phyloP scores from a whole-genome alignment of 2,888 invertebrate species.

The Drosophila anomelani region DNA sequence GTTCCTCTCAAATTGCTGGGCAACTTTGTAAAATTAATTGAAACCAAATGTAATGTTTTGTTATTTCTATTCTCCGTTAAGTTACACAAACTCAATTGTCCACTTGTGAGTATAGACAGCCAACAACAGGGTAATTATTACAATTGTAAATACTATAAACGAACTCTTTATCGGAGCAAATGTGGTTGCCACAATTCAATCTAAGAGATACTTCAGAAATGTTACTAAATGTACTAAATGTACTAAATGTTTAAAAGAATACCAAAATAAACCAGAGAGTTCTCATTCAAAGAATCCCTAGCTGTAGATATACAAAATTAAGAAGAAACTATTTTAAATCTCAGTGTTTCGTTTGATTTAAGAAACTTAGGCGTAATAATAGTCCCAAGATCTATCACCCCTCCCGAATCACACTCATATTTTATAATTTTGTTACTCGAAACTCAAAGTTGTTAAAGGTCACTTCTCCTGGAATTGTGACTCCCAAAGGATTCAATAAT shows the following conservation, averaged over 20 bases:
- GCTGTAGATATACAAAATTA: not conserved
- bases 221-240: no score
- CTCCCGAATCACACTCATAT: conserved; percentile 2
- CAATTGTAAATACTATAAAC: conserved; percentile 21
- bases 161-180: not conserved
- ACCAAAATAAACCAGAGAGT: conserved; percentile 3
- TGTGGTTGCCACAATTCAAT: conserved; percentile 19
- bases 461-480: not conserved
- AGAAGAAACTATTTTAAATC: not conserved
- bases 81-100: conserved; percentile 4
- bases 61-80: not conserved
- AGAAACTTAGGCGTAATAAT: not conserved
- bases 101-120: conserved; percentile 22
- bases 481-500: conserved; percentile 12
- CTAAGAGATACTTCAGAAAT: not conserved
- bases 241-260: not conserved
- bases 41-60: conserved; percentile 1
- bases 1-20: conserved; percentile 24
- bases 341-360: not conserved
- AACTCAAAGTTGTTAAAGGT: not conserved
- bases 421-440: conserved; percentile 1
- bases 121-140: conserved; percentile 36
- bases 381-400: not conserved
- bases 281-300: conserved; percentile 2
- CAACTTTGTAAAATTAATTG: conserved; percentile 27